Evolutionary conservation across 2,797 vertebrate species (phyloP), one percentile per base, ranked within the genome.

Genomic region (Chromis chromis): DNA sequence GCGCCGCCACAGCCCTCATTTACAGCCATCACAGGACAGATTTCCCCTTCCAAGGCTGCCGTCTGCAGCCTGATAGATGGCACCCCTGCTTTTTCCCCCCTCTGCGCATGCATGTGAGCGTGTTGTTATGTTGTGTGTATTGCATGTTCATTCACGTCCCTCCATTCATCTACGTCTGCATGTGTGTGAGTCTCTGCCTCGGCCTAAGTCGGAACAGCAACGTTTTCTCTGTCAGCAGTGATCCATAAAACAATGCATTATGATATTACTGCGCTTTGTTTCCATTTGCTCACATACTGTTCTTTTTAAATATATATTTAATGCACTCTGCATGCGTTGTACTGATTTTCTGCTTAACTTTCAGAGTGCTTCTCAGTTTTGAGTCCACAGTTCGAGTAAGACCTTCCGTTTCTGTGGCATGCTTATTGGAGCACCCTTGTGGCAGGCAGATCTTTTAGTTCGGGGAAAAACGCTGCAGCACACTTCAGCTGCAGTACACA

Each of bases 11-110:
- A 83, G 86, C 80, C 85, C 83, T 92, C 92, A 88, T 91, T 89
- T 92, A 84, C 85, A 85, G 87, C 87, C 90, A 89, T 94, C 89
- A 87, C 88, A 90, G 89, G 81, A 83, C 89, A 92, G 81, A 92
- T 90, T 91, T 90, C 84, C 82, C 81, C 84, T 56, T 84, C 85
- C 83, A 82, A 84, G 79, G 70, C 83, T 70, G 60, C 79, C 27
- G 65, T 84, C 84, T 76, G 76, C 81, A 71, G 74, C 79, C 87
- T 91, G 91, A 92, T 91, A 83, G 85, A 92, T 90, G 88, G 87
- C 82, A 75, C 84, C 86, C 74, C 55, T 71, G 72, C 64, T 78
- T 84, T n/a, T 86, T 66, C 56, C 50, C 52, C 36, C 11, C 21
- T 19, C 4, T 25, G 62, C 19, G 24, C 61, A 9, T 62, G 70